Evolutionary conservation across 2,797 vertebrate species (phyloP).

Genomic region (Sandelia bainsii): DNA sequence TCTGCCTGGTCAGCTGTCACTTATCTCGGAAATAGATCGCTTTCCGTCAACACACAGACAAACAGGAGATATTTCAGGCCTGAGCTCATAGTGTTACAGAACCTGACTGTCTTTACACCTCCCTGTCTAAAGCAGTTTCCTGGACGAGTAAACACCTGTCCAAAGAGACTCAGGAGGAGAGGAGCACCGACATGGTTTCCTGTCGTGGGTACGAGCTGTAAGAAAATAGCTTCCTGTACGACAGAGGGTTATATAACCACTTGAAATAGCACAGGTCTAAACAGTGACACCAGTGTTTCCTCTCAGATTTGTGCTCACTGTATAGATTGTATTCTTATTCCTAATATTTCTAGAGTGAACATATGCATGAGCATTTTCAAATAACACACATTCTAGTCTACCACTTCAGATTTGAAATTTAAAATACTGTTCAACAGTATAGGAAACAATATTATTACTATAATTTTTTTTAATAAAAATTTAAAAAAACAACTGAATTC

Average conservation of each 20-base stretch:
- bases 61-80: slow-evolving; percentile 51
- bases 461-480: too few species aligned
- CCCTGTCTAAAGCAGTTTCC: slow-evolving; percentile 31
- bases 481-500: too few species aligned
- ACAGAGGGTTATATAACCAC: slow-evolving; percentile 47
- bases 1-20: slow-evolving; percentile 46
- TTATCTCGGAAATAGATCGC: slow-evolving; percentile 41
- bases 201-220: slow-evolving; percentile 34
- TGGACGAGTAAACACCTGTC: slow-evolving; percentile 57
- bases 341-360: background rate
- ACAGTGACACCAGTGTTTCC: slow-evolving; percentile 45
- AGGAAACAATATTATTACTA: too few species aligned
- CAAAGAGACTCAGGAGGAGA: slow-evolving; percentile 12
- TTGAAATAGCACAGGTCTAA: slow-evolving; percentile 41
- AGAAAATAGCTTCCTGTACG: slow-evolving; percentile 35
- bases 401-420: background rate
- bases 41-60: slow-evolving; percentile 59
- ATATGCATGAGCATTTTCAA: background rate
- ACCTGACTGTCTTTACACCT: slow-evolving; percentile 27
- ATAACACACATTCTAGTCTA: background rate
- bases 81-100: slow-evolving; percentile 49
- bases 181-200: slow-evolving; percentile 27
- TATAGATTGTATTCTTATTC: background rate
- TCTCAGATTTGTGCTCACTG: background rate
- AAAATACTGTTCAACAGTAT: too few species aligned